A percentile compares a stretch with the other conserved stretches of the same genome.
Evolutionary conservation across 2,113 vertebrate genomes (phyloP).

Genomic region (Telmatochromis brichardi): DNA sequence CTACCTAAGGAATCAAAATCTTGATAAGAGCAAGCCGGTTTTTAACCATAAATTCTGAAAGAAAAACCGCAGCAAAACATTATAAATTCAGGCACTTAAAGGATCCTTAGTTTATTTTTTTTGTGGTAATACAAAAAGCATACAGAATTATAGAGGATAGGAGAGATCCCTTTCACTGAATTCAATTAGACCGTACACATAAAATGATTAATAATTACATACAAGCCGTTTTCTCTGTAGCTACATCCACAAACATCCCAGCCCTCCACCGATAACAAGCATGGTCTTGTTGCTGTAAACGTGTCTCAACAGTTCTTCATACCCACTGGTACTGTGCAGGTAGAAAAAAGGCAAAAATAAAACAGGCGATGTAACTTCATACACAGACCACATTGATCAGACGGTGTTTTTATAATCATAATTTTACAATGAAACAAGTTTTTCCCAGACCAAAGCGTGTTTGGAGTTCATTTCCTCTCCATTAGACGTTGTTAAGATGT

Average conservation of each 20-base stretch:
- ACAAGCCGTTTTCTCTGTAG: constrained; percentile 42
- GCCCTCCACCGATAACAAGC: constrained; percentile 55
- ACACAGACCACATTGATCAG: not conserved
- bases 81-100: constrained; percentile 77
- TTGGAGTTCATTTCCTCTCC: not conserved
- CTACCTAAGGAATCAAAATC: not conserved
- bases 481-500: not conserved
- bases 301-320: constrained; percentile 1
- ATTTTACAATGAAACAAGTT: not conserved
- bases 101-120: constrained; percentile 75
- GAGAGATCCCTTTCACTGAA: constrained; percentile 68
- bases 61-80: constrained; percentile 7
- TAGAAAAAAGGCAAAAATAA: not conserved
- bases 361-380: not conserved
- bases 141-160: constrained; percentile 68
- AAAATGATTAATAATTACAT: constrained; percentile 65
- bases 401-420: not conserved
- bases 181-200: constrained; percentile 62
- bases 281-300: constrained; percentile 46
- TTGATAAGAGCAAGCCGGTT: not conserved
- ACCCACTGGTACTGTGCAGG: not conserved
- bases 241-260: constrained; percentile 49
- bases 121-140: constrained; percentile 73
- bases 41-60: not conserved
- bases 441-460: not conserved